Conservation (phyloP, 2,888 invertebrate species). For the Torymus texanus region DNA sequence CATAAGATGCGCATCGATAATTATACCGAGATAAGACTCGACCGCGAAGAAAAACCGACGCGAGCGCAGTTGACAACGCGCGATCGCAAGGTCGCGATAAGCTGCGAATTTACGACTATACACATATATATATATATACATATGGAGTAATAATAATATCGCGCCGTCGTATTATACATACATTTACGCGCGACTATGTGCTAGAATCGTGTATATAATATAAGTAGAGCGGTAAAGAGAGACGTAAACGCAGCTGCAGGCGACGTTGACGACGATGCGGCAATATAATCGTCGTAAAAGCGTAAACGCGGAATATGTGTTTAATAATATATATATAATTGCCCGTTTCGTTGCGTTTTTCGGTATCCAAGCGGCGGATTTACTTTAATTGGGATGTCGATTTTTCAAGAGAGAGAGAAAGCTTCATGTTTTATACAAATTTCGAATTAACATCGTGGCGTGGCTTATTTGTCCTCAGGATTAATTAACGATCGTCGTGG, state of each 20-base stretch:
- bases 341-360: too few relatives aligned
- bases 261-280: neutral
- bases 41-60: constrained; percentile 7
- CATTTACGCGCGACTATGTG: neutral
- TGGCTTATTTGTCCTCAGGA: too few relatives aligned
- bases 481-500: too few relatives aligned
- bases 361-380: too few relatives aligned
- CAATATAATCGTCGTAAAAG: constrained; percentile 3
- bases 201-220: neutral
- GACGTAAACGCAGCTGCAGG: neutral
- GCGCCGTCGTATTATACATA: neutral
- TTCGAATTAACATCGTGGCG: too few relatives aligned
- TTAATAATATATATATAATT: too few relatives aligned
- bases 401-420: too few relatives aligned
- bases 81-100: constrained; percentile 44
- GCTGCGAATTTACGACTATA: constrained; percentile 35
- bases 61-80: constrained; percentile 19
- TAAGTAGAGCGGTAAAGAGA: too few relatives aligned
- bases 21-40: constrained; percentile 39
- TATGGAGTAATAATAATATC: constrained; percentile 1
- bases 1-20: constrained; percentile 28
- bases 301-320: too few relatives aligned
- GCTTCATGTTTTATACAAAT: too few relatives aligned
- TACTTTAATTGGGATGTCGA: too few relatives aligned
- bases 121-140: neutral